A percentile compares a stretch with the other conserved stretches of the same genome.
These are phyloP conservation scores for Aegypius monachus DNA, from an alignment of 2,113 vertebrate genomes.

Conservation along the genomic window DNA sequence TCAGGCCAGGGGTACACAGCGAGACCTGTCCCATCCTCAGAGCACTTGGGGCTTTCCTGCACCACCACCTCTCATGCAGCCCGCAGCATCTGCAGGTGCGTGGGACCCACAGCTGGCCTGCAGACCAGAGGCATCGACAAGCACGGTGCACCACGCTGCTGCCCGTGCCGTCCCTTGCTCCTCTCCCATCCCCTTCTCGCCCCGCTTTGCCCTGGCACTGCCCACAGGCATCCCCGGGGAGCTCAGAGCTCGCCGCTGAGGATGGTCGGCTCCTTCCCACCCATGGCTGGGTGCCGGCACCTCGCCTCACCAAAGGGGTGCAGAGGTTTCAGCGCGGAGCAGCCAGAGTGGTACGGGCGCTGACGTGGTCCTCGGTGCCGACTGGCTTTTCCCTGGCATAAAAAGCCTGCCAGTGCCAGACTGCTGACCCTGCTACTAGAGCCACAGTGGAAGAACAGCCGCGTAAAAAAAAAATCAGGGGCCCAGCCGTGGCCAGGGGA, in stretches of 20 bases:
- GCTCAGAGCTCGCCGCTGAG: neutral
- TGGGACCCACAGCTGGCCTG: neutral
- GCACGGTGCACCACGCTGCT: too few relatives aligned
- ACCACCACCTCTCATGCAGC: neutral
- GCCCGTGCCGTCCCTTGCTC: neutral
- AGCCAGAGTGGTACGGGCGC: neutral
- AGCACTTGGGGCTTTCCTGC: neutral
- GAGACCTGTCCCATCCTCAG: neutral
- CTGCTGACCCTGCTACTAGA: neutral
- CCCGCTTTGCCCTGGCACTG: neutral
- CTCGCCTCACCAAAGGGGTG: neutral
- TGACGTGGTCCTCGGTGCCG: accelerated
- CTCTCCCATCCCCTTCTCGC: neutral
- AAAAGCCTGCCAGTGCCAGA: neutral
- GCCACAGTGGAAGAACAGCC: neutral
- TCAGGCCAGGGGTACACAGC: neutral
- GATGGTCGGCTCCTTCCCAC: neutral
- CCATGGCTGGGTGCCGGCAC: neutral
- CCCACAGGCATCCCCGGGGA: neutral
- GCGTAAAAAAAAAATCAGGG: neutral
- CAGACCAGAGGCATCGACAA: neutral
- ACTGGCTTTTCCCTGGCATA: neutral
- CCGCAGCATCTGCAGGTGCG: neutral
- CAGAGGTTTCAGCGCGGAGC: neutral
- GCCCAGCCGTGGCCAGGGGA: neutral